Evolutionary conservation across 2,888 invertebrate genomes (phyloP).

Genomic region (Acanthosepion lycidas): DNA sequence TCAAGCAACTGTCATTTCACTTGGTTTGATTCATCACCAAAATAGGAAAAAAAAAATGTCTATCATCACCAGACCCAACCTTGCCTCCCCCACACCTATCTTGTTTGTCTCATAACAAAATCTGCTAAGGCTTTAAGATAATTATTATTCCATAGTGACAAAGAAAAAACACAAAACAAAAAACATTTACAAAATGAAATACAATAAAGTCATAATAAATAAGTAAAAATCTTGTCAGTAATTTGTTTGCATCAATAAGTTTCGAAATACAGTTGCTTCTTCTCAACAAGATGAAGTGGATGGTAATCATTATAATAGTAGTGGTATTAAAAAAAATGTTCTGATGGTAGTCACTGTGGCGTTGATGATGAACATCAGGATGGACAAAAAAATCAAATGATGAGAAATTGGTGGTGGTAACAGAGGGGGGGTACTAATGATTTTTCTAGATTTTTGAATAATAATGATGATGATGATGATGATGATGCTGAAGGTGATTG

Average conservation of each 20-base stretch:
- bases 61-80: background rate
- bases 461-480: background rate
- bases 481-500: background rate
- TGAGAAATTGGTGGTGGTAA: background rate
- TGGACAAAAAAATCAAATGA: background rate
- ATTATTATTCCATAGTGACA: background rate
- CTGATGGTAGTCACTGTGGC: background rate
- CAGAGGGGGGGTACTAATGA: background rate
- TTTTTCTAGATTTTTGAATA: background rate
- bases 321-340: background rate
- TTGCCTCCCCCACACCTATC: background rate
- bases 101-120: background rate
- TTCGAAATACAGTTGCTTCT: background rate
- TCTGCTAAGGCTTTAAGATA: constrained; percentile 4
- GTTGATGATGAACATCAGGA: background rate
- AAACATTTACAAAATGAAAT: background rate
- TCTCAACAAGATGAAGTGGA: background rate
- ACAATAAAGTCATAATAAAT: background rate
- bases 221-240: background rate
- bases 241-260: constrained; percentile 33
- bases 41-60: background rate
- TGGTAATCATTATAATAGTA: background rate
- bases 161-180: background rate
- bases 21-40: background rate
- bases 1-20: background rate